Base-by-base conservation (phyloP, 2,888 invertebrate genomes). In the Drosophila affinis region DNA sequence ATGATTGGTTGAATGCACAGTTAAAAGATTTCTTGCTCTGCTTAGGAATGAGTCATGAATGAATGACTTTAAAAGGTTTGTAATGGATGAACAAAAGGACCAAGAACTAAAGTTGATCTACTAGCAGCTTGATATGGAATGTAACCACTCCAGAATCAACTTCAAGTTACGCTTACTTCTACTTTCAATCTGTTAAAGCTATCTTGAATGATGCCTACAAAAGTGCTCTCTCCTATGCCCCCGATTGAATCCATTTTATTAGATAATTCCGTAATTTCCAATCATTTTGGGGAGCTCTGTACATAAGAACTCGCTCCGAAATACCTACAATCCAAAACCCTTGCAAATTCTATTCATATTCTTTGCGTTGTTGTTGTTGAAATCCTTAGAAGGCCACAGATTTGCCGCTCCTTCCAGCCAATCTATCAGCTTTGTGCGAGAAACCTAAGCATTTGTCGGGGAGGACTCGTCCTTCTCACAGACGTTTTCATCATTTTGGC, bases 401-500 rank as follows among this genome's bases (percentile, higher is more conserved):
- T 39, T 39, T 14, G 5, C 3, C 39, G 12, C 39, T 39, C 39
- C 14, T 14, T 14, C 14, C 14, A 14, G 2, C 39, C 39, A 39
- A 39, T 39, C 39, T 14, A 39, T 39, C 14, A n/a, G 39, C n/a
- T 39, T 39, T 39, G n/a, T n/a, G 39, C 14, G 39, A 3, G 39
- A 7, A 14, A 39, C n/a, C 24, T 9, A 61, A 61, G 29, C 2
- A n/a, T 12, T 48, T 18, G 9, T 27, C 7, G 12, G 10, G 6
- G 39, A 32, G n/a, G 29, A 10, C 5, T 32, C n/a, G n/a, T 21
- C 17, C 51, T n/a, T 39, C 39, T 39, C 48, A 44, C 55, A 56
- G 58, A 49, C 57, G 64, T 62, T 77, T 72, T 65, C 71, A 81
- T 84, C 77, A 74, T 71, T 74, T 78, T 62, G 69, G 54, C 83